Conservation (phyloP, 2,113 vertebrate genomes). For the Pseudopipra pipra region DNA sequence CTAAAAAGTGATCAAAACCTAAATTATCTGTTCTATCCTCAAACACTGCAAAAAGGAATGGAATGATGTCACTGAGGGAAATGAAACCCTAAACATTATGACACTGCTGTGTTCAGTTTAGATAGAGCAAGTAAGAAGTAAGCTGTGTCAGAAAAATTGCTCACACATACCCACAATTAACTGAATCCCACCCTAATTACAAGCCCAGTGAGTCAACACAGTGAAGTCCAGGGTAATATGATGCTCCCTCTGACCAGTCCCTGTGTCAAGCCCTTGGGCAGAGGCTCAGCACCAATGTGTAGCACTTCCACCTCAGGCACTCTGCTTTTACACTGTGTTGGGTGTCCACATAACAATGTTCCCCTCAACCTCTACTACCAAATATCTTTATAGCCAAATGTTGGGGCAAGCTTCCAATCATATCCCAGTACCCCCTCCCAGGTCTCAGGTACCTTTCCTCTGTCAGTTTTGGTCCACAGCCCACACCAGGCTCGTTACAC, state of each 20-base stretch:
- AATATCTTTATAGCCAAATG: not conserved
- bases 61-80: not conserved
- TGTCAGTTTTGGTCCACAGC: not conserved
- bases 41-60: not conserved
- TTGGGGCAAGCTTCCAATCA: not conserved
- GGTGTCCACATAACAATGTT: not conserved
- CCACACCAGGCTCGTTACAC: not conserved
- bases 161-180: fast-evolving
- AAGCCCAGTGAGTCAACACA: not conserved
- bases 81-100: not conserved
- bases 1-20: not conserved
- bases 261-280: not conserved
- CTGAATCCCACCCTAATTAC: not conserved
- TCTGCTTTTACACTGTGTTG: not conserved
- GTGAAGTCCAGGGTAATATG: too few species aligned
- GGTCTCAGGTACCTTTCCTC: not conserved
- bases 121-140: not conserved
- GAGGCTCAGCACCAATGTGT: not conserved
- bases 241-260: not conserved
- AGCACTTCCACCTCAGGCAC: not conserved
- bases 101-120: not conserved
- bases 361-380: not conserved
- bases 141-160: not conserved
- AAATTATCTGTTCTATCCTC: not conserved
- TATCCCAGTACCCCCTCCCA: not conserved